Base-by-base conservation (phyloP, 2,797 vertebrate genomes). In the Acipenser ruthenus region DNA sequence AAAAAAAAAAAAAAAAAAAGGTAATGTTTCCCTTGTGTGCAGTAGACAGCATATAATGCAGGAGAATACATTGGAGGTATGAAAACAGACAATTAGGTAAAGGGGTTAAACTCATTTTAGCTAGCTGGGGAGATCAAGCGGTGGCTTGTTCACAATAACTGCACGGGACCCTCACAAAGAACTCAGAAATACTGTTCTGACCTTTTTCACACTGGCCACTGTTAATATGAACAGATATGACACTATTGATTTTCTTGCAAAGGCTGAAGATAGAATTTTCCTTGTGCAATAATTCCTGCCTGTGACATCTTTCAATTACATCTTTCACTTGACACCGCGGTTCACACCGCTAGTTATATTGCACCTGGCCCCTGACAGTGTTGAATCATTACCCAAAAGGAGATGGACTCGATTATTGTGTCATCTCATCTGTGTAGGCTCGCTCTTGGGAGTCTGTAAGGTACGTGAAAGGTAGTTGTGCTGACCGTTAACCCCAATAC, bases 251-350 rank as follows among this genome's bases (percentile, higher is more conserved):
- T 83, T 79, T 79, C 71, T 72, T 79, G 71, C 75, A 58, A 67
- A 75, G 73, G 63, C 62, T 0, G 69, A 69, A 76, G 73, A 74
- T 72, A 76, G 76, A 78, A 78, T 76, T 79, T 76, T 76, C 76
- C 60, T 48, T 79, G 72, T 73, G 77, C 77, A 70, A 69, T 74
- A 81, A 82, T 77, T 79, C 80, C 76, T 78, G 1, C 77, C 72
- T 0, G 71, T 78, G 74, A 73, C 79, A 78, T 77, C 78, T 83
- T 82, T 84, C 84, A 82, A 79, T 83, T 82, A 83, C 79, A 77
- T 74, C 69, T 77, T 71, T 73, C 67, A 75, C 72, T 66, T 83
- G 82, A 83, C 80, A 77, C 65, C 10, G 5, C 75, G 69, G 72
- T 77, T 76, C 67, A 69, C 72, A 78, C 73, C 72, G 72, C 70